Conservation (phyloP, 2,797 vertebrate species). For the Sebastolobus altivelis region DNA sequence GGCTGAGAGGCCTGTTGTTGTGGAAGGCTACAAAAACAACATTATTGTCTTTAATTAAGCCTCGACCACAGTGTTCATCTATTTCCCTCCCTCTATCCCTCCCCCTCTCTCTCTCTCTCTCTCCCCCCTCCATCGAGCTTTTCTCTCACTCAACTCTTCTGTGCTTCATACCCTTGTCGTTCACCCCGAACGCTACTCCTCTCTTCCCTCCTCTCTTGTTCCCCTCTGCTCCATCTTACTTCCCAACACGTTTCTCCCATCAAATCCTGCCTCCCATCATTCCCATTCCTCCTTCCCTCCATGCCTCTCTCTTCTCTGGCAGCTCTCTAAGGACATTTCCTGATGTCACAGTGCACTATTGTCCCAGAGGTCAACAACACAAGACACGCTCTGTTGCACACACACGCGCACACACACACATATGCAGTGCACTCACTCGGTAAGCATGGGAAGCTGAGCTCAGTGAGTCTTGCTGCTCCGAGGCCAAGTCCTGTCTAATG, state of each 20-base stretch:
- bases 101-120: not conserved
- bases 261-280: constrained; percentile 42
- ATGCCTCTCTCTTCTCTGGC: constrained; percentile 60
- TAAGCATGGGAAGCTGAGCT: constrained; percentile 72
- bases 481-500: constrained; percentile 67
- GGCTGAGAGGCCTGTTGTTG: constrained; percentile 55
- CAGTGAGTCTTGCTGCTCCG: constrained; percentile 58
- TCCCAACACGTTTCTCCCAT: constrained; percentile 53
- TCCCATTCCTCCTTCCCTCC: constrained; percentile 38
- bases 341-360: constrained; percentile 78
- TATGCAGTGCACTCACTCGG: constrained; percentile 29
- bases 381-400: constrained; percentile 67
- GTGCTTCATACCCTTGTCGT: constrained; percentile 22
- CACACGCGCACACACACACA: constrained; percentile 31
- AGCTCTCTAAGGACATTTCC: constrained; percentile 77
- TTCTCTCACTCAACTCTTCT: constrained; percentile 15
- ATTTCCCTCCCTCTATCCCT: constrained; percentile 17
- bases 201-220: not conserved
- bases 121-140: not conserved
- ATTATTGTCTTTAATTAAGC: constrained; percentile 78
- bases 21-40: constrained; percentile 63
- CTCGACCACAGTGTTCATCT: constrained; percentile 40
- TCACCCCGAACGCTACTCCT: constrained; percentile 6
- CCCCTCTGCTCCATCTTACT: constrained; percentile 3
- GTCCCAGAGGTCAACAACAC: constrained; percentile 75